Evolutionary conservation across 2,113 vertebrate species (phyloP).

Genomic region (Blennius ocellaris): DNA sequence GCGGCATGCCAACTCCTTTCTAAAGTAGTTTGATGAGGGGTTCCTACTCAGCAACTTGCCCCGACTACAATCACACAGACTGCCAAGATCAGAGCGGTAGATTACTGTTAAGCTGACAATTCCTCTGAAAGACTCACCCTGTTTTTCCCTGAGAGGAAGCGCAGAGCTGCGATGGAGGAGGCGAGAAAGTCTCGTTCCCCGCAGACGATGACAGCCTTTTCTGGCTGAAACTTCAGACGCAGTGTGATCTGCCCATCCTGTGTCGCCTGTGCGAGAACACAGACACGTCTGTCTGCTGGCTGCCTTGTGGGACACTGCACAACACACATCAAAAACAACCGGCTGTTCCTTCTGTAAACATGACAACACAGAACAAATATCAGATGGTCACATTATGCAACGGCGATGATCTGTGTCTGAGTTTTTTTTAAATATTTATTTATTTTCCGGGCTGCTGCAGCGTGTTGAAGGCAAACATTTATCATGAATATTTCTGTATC

Average conservation of each 20-base stretch:
- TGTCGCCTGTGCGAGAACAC: slow-evolving; percentile 32
- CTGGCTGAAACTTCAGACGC: slow-evolving; percentile 53
- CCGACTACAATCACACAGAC: background rate
- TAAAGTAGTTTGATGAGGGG: background rate
- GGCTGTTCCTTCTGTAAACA: slow-evolving; percentile 33
- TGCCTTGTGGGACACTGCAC: slow-evolving; percentile 26
- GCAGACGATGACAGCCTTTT: slow-evolving; percentile 34
- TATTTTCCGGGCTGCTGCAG: no score
- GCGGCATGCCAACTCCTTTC: slow-evolving; percentile 17
- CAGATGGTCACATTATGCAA: slow-evolving; percentile 29
- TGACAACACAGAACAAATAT: slow-evolving; percentile 33
- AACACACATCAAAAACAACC: slow-evolving; percentile 44
- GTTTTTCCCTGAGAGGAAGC: slow-evolving; percentile 32
- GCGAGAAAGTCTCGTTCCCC: slow-evolving; percentile 9
- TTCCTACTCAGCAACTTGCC: slow-evolving; percentile 11
- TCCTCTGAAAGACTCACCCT: slow-evolving; percentile 34
- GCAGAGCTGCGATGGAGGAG: slow-evolving; percentile 41
- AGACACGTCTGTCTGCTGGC: slow-evolving; percentile 34
- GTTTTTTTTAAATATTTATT: no score
- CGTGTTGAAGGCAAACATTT: no score
- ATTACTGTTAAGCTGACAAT: slow-evolving; percentile 41
- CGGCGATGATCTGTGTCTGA: slow-evolving; percentile 13
- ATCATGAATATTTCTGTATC: no score
- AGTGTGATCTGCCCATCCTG: slow-evolving; percentile 61
- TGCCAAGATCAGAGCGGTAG: slow-evolving; percentile 12